phyloP scores from a whole-genome alignment of 2,113 vertebrate genomes.

The Naja naja region DNA sequence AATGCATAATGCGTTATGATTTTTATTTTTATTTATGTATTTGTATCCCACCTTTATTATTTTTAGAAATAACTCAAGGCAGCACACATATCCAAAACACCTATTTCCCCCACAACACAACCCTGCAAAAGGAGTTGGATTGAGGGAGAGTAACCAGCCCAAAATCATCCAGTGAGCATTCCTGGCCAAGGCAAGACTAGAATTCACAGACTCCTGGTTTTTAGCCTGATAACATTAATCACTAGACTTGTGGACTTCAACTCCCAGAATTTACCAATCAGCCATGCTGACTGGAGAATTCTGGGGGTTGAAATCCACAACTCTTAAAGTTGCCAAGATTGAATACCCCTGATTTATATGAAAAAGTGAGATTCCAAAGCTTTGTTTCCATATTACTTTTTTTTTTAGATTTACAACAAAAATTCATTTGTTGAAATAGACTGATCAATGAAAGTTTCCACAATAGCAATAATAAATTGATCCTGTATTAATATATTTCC shows the following conservation, averaged over 20 bases:
- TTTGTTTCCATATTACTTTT: neutral
- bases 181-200: neutral
- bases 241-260: neutral
- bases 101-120: neutral
- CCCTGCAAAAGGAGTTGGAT: neutral
- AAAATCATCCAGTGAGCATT: neutral
- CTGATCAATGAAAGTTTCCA: neutral
- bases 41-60: neutral
- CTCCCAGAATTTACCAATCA: neutral
- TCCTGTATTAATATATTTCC: neutral
- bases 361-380: neutral
- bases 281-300: no score
- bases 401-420: neutral
- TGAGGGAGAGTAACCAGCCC: neutral
- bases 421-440: neutral
- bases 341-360: neutral
- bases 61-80: neutral
- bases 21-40: neutral
- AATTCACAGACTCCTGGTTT: neutral
- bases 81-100: neutral
- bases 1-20: neutral
- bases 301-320: no score
- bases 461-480: neutral
- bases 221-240: neutral
- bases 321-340: neutral